Base-by-base conservation (phyloP, 2,113 vertebrate species). In the Cebidichthys violaceus region DNA sequence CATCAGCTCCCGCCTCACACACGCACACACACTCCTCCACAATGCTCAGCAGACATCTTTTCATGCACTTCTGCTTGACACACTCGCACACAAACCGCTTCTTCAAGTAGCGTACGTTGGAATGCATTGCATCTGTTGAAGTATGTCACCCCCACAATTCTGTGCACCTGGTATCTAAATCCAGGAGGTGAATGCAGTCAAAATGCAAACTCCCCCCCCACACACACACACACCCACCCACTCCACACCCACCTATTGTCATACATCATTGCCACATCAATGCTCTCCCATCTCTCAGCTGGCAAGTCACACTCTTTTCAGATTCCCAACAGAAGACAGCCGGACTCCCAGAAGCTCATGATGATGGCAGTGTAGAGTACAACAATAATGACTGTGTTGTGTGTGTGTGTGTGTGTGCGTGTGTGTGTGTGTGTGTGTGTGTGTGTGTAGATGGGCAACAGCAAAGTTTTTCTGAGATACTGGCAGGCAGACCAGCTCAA, bases 401-500 rank as follows among this genome's bases (percentile, higher is more conserved):
- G 29, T 31, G 29, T 31, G 29, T 31, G 29, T 31, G 29, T 31
- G 29, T 31, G 29, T 31, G 29, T 31, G 29, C 3, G 29, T 31
- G 29, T 31, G 29, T 31, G 29, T 31, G 29, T 31, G 29, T 31
- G 29, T 31, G 29, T 31, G 29, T 31, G 47, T 52, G 41, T 88
- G 7, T 89, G n/a, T 83, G 57, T 88, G 31, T 86, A 99, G 98
- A 95, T 98, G 90, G 97, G 97, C 83, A 87, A 86, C 80, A 96
- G 93, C 77, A 98, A 97, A 94, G 97, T 99, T 70, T 97, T 99
- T 90, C 94, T 99, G 86, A 97, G 96, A 87, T 97, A 97, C 94
- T 97, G 97, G 96, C 97, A 97, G 75, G 96, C 96, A n/a, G 96
- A 97, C 92, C 97, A 98, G 90, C 96, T 99, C 71, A 96, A 94